Conservation (phyloP, 2,113 vertebrate genomes). For the Mormoops blainvillei region DNA sequence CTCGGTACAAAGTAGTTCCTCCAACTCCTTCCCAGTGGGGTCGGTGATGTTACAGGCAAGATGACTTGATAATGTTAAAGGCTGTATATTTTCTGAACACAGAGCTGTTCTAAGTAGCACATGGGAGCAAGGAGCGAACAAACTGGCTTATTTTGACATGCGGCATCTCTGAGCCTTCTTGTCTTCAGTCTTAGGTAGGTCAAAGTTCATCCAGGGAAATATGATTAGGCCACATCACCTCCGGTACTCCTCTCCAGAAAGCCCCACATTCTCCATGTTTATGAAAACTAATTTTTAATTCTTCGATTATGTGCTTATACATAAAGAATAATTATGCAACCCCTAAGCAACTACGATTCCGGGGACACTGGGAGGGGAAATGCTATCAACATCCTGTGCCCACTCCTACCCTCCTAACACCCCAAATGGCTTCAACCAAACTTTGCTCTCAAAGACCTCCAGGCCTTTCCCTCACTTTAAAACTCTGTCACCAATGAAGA, state of each 20-base stretch:
- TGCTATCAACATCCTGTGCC: background rate
- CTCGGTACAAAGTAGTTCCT: too few relatives aligned
- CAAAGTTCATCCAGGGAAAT: background rate
- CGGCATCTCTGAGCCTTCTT: background rate
- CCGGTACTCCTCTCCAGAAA: background rate
- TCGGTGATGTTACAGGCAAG: background rate
- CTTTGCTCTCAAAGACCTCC: background rate
- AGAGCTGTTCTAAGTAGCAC: background rate
- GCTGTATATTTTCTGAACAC: background rate
- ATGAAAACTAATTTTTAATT: background rate
- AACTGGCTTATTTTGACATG: background rate
- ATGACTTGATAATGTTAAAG: background rate
- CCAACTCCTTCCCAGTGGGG: background rate
- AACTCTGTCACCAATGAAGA: background rate
- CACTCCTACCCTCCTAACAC: background rate
- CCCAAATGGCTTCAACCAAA: background rate
- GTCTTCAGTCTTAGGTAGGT: background rate
- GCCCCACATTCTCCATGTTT: background rate
- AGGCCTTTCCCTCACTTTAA: background rate
- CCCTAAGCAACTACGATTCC: background rate
- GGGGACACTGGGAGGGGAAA: background rate
- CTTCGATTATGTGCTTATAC: background rate
- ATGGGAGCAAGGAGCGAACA: background rate
- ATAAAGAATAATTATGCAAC: background rate
- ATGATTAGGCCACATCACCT: rapidly evolving